Conservation (phyloP, 2,888 invertebrate species). For the Tetragonula carbonaria region DNA sequence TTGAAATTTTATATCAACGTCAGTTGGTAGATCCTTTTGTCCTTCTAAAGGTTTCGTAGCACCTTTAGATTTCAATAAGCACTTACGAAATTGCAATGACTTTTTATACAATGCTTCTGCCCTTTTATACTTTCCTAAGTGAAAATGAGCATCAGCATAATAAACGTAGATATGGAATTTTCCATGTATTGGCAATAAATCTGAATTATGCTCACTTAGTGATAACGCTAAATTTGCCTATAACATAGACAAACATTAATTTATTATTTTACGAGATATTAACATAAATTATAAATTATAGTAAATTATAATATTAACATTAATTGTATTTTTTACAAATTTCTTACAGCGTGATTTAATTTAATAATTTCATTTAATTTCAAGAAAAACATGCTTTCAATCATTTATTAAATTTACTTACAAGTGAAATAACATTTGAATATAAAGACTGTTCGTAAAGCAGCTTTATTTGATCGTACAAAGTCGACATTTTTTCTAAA, state of each 20-base stretch:
- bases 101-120: conserved; percentile 89
- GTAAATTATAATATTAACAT: not conserved
- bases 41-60: conserved; percentile 84
- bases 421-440: conserved; percentile 89
- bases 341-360: not conserved
- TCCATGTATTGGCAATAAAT: conserved; percentile 86
- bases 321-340: not conserved
- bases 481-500: conserved; percentile 84
- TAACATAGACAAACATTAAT: conserved; percentile 71
- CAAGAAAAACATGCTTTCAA: conserved; percentile 5
- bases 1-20: conserved; percentile 90
- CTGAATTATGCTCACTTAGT: conserved; percentile 88
- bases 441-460: conserved; percentile 90
- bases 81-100: conserved; percentile 88
- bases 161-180: conserved; percentile 89
- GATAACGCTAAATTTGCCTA: conserved; percentile 89
- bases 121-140: conserved; percentile 87
- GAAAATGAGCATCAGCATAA: conserved; percentile 89
- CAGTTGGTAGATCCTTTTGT: conserved; percentile 85
- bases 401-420: conserved; percentile 82
- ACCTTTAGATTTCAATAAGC: conserved; percentile 86
- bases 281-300: not conserved
- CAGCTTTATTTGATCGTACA: conserved; percentile 88
- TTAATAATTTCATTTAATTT: conserved; percentile 1
- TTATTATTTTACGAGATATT: not conserved